Conservation (phyloP, 2,797 vertebrate genomes). For the Fundulus diaphanus region DNA sequence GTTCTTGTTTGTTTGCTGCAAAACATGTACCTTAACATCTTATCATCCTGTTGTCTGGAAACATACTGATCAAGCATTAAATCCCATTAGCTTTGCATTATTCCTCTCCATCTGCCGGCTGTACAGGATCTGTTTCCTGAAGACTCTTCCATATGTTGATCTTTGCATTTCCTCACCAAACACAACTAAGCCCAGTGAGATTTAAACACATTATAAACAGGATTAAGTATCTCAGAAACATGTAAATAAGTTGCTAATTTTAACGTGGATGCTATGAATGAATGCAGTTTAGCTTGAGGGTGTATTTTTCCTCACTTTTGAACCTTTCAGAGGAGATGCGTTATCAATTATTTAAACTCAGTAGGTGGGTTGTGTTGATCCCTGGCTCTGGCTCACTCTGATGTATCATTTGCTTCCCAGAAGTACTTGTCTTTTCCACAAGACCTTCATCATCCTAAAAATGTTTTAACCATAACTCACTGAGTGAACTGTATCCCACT, state of each 20-base stretch:
- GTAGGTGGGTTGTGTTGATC: conserved; percentile 16
- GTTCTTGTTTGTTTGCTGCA: background rate
- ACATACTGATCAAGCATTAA: conserved; percentile 44
- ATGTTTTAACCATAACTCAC: conserved; percentile 1
- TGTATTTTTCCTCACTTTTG: conserved; percentile 29
- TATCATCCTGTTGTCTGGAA: background rate
- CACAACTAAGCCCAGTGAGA: conserved; percentile 13
- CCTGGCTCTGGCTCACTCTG: conserved; percentile 17
- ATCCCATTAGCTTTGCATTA: conserved; percentile 41
- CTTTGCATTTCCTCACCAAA: background rate
- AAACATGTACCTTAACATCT: conserved; percentile 20
- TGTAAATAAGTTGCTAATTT: conserved; percentile 34
- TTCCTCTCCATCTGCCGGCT: conserved; percentile 22
- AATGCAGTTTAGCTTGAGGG: conserved; percentile 28
- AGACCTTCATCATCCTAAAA: conserved; percentile 30
- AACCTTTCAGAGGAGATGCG: conserved; percentile 21
- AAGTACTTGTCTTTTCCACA: conserved; percentile 22
- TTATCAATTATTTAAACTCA: conserved; percentile 56
- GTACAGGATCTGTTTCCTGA: background rate
- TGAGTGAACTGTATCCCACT: background rate
- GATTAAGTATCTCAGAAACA: conserved; percentile 11
- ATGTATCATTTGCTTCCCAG: conserved; percentile 55
- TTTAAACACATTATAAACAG: conserved; percentile 11
- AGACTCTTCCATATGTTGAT: background rate
- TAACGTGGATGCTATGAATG: conserved; percentile 37